Base-by-base conservation (phyloP, 2,888 invertebrate species). In the Diarsia brunnea region DNA sequence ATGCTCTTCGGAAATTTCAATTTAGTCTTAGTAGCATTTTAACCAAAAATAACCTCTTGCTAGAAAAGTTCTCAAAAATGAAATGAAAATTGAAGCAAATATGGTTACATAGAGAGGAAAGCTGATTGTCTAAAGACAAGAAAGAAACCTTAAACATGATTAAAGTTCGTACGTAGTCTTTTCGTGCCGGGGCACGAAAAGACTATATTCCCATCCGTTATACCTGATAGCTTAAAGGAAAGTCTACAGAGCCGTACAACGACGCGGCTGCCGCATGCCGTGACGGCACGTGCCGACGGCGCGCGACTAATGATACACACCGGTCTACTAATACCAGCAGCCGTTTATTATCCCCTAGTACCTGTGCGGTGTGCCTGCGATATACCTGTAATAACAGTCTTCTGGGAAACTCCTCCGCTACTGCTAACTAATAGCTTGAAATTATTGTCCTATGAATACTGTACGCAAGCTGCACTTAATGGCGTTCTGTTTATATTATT, bases 271-370 rank as follows among this genome's bases (percentile, higher is more conserved):
- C 88, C 88, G 82, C 49, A 74, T 90, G 90, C 88, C 89, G 83
- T 81, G 81, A 79, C 84, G 87, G 91, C 93, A 91, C 92, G 93
- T 92, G 93, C 91, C 90, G 75, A 78, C 87, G 81, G 84, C 85
- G 79, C 86, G 78, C 86, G 78, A 87, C 90, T 93, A 93, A 93
- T 94, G 90, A 93, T 89, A 93, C 86, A 91, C 89, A 84, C 87
- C 85, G 84, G 84, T 78, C 79, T 80, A 66, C 83, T 87, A 88
- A 90, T 91, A 88, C 84, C 88, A 87, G 88, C 84, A 89, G 85
- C 89, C 90, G 86, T 89, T 91, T 86, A 93, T 92, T 91, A 91
- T 85, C 76, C 84, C 87, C 83, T 73, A 80, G 83, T 87, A 82
- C 81, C 63, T 73, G 21, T 43, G 7, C 38, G 38, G 38, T 38